Percentiles rank a stretch among this genome's conserved stretches.
phyloP scores from a whole-genome alignment of 2,113 vertebrate species.

The Vulpes ferrilata region DNA sequence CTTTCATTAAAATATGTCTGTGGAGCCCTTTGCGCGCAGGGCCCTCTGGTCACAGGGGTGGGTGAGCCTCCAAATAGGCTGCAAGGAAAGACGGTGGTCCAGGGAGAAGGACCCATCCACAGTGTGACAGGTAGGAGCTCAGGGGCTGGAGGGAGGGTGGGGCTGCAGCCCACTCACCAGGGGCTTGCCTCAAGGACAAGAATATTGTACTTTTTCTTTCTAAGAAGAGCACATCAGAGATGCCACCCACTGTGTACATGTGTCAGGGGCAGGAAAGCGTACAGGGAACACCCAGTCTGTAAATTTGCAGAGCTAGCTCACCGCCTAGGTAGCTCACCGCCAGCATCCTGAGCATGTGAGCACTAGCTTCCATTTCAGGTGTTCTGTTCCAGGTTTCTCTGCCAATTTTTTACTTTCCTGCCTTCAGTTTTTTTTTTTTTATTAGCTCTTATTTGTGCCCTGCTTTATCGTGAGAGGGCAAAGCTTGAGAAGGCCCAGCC shows the following conservation, averaged over 20 bases:
- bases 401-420: neutral
- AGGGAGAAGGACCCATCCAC: neutral
- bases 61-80: neutral
- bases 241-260: neutral
- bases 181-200: neutral
- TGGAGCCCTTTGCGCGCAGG: neutral
- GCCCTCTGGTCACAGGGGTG: neutral
- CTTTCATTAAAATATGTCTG: neutral
- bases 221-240: neutral
- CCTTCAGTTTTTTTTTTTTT: neutral
- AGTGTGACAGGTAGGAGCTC: neutral
- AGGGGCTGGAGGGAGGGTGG: neutral
- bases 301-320: neutral
- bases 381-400: neutral
- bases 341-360: neutral
- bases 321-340: neutral
- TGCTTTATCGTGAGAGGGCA: neutral
- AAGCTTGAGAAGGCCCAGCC: neutral
- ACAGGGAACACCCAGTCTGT: rapidly evolving
- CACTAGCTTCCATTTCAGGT: neutral
- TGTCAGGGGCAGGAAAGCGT: rapidly evolving
- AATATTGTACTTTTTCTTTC: neutral
- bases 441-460: neutral
- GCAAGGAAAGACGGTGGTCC: neutral
- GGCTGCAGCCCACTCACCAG: neutral